Evolutionary conservation across 1,140 invertebrate species (phyloP), one percentile per base, ranked within the genome.

Genomic region (Nomia melanderi): DNA sequence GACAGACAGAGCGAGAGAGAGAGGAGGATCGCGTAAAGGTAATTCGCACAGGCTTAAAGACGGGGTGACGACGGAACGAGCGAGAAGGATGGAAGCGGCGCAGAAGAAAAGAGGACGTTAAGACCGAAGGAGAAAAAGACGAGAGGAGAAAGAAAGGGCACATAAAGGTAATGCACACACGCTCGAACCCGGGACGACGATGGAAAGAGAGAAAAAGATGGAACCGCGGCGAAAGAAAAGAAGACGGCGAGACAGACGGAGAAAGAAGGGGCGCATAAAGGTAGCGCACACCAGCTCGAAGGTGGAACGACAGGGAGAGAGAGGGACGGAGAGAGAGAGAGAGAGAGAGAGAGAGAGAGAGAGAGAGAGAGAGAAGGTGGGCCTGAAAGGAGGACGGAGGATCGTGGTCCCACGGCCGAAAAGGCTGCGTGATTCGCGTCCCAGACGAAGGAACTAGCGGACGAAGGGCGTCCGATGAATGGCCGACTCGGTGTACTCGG

Each of bases 381-480:
- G 81, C 54, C 44, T 44, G 44, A 66, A 81, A 53, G 77, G 20
- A 54, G 67, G 70, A 72, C 67, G 33, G 73, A 83, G 47, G 44
- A 77, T 71, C 77, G 81, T 83, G 82, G 84, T 87, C 86, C 83
- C 86, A 87, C 86, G 86, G 78, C 84, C 86, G 80, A 87, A 87
- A 86, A 87, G 83, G 80, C 84, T 87, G 86, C 86, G 86, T 87
- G 86, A 87, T 87, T 87, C 86, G 86, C 86, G 78, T 87, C 83
- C 78, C 80, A 86, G 86, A 86, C 85, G 85, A 85, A 78, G 57
- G 73, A 70, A 85, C 67, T 66, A 79, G 77, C 77, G 67, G 81
- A 79, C n/a, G 77, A 79, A 79, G 63, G 77, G 72, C 77, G 72
- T 66, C 77, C 72, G 72, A 86, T 86, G 84, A 86, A 86, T 86